These are phyloP conservation scores for Tethya wilhelma DNA, from an alignment of 37 sponge, comb jelly and placozoan species.

Conservation along the genomic window DNA sequence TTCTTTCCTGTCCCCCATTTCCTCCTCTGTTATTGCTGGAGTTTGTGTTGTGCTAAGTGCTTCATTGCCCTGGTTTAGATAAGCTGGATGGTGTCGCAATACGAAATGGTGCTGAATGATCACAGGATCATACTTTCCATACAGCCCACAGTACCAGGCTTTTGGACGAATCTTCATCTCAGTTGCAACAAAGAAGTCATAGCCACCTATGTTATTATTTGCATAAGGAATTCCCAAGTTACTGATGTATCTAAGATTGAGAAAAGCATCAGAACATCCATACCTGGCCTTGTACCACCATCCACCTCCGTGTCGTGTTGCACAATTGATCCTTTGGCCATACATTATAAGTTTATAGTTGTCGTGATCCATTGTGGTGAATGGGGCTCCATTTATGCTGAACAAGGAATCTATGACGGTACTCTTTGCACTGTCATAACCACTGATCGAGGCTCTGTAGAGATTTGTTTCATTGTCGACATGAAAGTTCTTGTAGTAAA, in stretches of 20 bases:
- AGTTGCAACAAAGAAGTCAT: not conserved
- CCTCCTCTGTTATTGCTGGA: too few relatives aligned
- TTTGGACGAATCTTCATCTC: constrained; percentile 56
- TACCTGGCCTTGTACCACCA: constrained; percentile 30
- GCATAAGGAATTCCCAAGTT: too few relatives aligned
- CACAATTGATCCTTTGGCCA: not conserved
- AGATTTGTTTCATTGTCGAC: constrained; percentile 2
- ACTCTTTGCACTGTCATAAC: constrained; percentile 5
- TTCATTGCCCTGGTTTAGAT: too few relatives aligned
- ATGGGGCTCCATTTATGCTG: not conserved
- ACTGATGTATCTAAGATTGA: too few relatives aligned
- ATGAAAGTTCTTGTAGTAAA: constrained; percentile 18
- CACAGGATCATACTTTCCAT: too few relatives aligned
- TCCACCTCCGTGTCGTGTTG: constrained; percentile 10
- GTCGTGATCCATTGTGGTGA: constrained; percentile 14
- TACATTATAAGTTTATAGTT: not conserved
- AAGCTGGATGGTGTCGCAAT: too few relatives aligned
- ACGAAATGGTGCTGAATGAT: too few relatives aligned
- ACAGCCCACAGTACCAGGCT: constrained; percentile 10
- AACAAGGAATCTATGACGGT: constrained; percentile 1
- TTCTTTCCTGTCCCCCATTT: too few relatives aligned
- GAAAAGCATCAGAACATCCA: too few relatives aligned
- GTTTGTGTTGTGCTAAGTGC: too few relatives aligned
- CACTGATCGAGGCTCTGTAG: constrained; percentile 6
- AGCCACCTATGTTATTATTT: not conserved